A percentile compares a stretch with the other conserved stretches of the same genome.
These are phyloP conservation scores for Dasyprocta punctata DNA, from an alignment of 2,113 vertebrate genomes.

Conservation along the genomic window DNA sequence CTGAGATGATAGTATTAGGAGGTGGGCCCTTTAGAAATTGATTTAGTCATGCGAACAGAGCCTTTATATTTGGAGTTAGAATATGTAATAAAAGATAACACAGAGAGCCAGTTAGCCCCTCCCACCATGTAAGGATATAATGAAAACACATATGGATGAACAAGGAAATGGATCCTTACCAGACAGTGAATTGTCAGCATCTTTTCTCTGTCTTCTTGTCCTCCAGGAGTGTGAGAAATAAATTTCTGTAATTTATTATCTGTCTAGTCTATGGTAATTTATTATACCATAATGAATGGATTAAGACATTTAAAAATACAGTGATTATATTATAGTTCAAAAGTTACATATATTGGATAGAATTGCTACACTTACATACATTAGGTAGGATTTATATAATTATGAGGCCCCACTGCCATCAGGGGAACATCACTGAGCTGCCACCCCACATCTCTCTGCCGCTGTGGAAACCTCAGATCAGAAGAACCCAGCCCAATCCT, in stretches of 20 bases:
- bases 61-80: background rate
- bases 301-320: background rate
- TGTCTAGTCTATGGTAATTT: background rate
- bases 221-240: background rate
- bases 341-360: background rate
- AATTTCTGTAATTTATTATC: background rate
- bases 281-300: background rate
- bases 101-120: background rate
- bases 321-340: background rate
- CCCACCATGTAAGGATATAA: background rate
- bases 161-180: background rate
- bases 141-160: background rate
- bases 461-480: too few relatives aligned
- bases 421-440: too few relatives aligned
- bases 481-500: too few relatives aligned
- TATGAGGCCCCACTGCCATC: background rate
- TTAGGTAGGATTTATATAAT: background rate
- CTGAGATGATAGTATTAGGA: background rate
- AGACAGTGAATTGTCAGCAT: background rate
- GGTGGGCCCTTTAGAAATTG: background rate
- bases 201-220: background rate
- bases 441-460: too few relatives aligned
- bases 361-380: background rate
- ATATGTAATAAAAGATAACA: background rate
- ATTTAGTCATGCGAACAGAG: background rate